Conservation (phyloP, 2,888 invertebrate species). For the Melieria picta region DNA sequence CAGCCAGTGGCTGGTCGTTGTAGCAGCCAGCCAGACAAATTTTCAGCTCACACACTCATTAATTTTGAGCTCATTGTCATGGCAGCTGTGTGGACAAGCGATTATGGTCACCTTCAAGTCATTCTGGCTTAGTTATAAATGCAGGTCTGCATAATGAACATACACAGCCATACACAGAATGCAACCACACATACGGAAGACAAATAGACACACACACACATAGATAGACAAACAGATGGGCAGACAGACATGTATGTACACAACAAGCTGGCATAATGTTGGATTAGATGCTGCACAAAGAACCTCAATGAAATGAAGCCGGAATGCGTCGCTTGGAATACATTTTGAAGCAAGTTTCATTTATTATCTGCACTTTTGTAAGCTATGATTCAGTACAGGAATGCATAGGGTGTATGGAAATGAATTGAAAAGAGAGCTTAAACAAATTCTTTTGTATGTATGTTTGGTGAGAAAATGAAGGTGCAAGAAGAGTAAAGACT, state of each 20-base stretch:
- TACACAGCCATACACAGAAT: constrained; percentile 1
- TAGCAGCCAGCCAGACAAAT: too few species aligned
- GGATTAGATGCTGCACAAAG: too few species aligned
- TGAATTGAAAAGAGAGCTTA: too few species aligned
- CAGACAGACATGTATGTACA: background rate
- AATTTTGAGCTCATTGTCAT: too few species aligned
- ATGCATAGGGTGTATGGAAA: too few species aligned
- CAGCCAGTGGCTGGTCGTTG: too few species aligned
- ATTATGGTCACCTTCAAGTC: background rate
- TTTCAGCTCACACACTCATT: too few species aligned
- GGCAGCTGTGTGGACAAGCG: background rate
- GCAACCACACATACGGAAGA: background rate
- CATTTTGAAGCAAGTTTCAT: background rate
- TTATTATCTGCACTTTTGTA: background rate
- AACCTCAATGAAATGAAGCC: background rate
- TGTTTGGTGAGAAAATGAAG: too few species aligned
- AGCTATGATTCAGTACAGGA: too few species aligned
- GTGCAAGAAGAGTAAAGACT: too few species aligned
- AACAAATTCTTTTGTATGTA: too few species aligned
- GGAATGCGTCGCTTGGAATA: background rate
- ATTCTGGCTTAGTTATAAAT: background rate
- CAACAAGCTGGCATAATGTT: background rate
- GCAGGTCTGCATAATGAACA: constrained; percentile 1
- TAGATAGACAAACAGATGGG: constrained; percentile 3
- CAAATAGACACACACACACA: background rate